Base-by-base conservation (phyloP, 2,113 vertebrate genomes). In the Albula glossodonta region DNA sequence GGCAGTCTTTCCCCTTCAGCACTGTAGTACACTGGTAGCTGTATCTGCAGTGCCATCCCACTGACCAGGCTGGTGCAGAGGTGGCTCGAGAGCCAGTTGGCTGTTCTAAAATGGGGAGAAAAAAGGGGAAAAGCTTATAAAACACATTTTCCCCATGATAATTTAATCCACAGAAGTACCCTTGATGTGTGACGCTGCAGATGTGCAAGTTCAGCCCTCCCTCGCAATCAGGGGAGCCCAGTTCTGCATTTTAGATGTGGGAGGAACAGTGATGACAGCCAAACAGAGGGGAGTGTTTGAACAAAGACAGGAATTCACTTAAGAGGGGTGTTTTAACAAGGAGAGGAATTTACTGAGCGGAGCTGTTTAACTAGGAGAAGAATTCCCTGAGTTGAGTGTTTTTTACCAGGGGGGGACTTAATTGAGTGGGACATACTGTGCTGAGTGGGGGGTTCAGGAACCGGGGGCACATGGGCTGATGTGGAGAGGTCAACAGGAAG, bases 271-370 rank as follows among this genome's bases (percentile, higher is more conserved):
- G 70, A 31, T 31, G n/a, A 31, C 4, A 1, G 25, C 77, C 25
- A 6, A 83, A 74, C 82, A 4, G 51, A 79, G 63, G 19, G 70
- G 70, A 74, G 70, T 74, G 70, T 74, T 31, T 15, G 8, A 74
- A 74, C 70, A 74, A 74, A 10, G 70, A 22, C n/a, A 10, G 70
- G 70, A 74, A 74, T 74, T 74, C 22, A 22, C 10, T 74, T 31
- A 66, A 79, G 78, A 87, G 56, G 74, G 77, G 53, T 83, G 53
- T 51, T 82, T 79, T 80, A 6, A 11, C 22, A n/a, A 50, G 57
- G 66, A 31, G 31, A 56, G 25, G 25, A 79, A 80, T 10, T 51
- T 7, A 19, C 70, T 74, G n/a, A 74, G 70, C 31, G 17, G 11
- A 74, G 70, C 31, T 12, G 9, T 83, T 74, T 74, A 74, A 31